A percentile compares a stretch with the other conserved stretches of the same genome.
Conservation (phyloP, 1,140 invertebrate species). For the Anastrepha ludens region DNA sequence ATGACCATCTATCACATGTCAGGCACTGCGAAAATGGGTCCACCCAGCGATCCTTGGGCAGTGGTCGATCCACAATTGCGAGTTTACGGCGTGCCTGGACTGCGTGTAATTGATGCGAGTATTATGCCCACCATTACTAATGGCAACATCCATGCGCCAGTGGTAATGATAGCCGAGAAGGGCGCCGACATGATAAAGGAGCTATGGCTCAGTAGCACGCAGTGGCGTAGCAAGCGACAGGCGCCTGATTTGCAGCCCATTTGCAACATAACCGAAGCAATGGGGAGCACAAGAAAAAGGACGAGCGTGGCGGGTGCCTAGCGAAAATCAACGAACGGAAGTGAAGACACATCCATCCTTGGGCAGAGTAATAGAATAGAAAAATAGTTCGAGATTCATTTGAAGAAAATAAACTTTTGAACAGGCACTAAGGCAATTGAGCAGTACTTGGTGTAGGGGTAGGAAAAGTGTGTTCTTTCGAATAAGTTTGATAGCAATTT, state of each 20-base stretch:
- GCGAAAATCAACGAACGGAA: background rate
- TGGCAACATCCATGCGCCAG: slow-evolving; percentile 90
- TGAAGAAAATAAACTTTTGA: no score
- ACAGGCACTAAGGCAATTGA: no score
- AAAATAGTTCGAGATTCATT: no score
- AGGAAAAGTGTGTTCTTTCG: no score
- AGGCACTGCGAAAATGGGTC: slow-evolving; percentile 90
- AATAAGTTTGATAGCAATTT: no score
- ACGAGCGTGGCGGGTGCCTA: background rate
- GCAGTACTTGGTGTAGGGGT: no score
- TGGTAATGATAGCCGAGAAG: slow-evolving; percentile 96
- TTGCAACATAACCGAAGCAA: slow-evolving; percentile 44
- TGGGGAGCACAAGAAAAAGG: background rate
- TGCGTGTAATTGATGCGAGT: slow-evolving; percentile 78
- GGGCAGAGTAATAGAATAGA: no score
- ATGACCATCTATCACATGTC: slow-evolving; percentile 92
- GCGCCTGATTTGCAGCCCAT: background rate
- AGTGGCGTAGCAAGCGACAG: slow-evolving; percentile 9
- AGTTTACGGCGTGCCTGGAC: slow-evolving; percentile 84
- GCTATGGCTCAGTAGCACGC: slow-evolving; percentile 77
- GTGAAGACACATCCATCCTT: background rate
- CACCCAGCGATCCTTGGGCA: slow-evolving; percentile 82
- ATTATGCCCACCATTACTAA: slow-evolving; percentile 81
- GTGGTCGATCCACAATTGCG: slow-evolving; percentile 88
- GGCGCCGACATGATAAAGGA: slow-evolving; percentile 90